phyloP scores from a whole-genome alignment of 2,888 invertebrate genomes.

The Tipula confusa region DNA sequence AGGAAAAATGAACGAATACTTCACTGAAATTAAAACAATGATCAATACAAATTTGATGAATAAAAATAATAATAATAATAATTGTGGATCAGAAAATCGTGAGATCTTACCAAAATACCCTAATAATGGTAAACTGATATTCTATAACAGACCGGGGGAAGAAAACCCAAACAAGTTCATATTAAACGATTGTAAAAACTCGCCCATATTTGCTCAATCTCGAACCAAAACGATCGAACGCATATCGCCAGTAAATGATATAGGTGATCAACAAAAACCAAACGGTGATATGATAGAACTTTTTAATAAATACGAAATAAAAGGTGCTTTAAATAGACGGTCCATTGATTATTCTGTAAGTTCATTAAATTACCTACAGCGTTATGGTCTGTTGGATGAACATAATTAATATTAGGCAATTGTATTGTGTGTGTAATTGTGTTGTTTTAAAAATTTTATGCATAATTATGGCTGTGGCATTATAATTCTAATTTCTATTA shows the following conservation, averaged over 20 bases:
- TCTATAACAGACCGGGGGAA: background rate
- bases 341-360: constrained; percentile 4
- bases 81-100: background rate
- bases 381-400: constrained; percentile 26
- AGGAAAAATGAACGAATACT: background rate
- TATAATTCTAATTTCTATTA: no score
- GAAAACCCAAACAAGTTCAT: background rate
- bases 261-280: background rate
- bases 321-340: background rate
- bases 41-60: background rate
- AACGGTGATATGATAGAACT: background rate
- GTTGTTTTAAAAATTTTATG: no score
- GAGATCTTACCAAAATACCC: background rate
- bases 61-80: constrained; percentile 3
- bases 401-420: background rate
- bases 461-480: background rate
- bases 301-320: constrained; percentile 13
- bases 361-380: constrained; percentile 15
- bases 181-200: background rate
- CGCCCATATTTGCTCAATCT: background rate
- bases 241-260: background rate
- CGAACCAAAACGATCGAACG: background rate
- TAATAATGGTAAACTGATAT: background rate
- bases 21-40: background rate
- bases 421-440: background rate